Base-by-base conservation (phyloP, 2,113 vertebrate species). In the Hemibagrus wyckioides region DNA sequence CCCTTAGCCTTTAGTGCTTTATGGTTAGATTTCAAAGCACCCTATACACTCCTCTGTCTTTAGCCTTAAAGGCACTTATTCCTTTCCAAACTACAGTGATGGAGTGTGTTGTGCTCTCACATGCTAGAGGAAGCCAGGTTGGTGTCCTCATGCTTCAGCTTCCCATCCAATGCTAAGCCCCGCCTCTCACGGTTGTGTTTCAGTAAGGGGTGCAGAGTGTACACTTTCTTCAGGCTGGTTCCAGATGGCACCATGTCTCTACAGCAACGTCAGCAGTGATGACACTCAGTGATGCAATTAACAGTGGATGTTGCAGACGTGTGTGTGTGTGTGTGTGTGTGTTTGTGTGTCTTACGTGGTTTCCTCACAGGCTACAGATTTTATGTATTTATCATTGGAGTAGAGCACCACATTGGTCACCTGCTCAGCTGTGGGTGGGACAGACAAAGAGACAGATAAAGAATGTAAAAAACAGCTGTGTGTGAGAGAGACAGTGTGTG, bases 121-220 rank as follows among this genome's bases (percentile, higher is more conserved):
- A 90, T 89, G 89, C 87, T 89, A 33, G 89, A 97, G 36, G 98
- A 99, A 80, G 98, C 98, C 80, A 99, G 93, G 91, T 98, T 98
- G 4, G 97, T 99, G 90, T 99, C 98, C 84, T 98, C 97, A 0
- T 99, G 96, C 88, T 97, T 99, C 41, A 98, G 94, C 63, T 94
- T 97, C 84, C 98, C 98, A 11, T 99, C 98, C 91, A 99, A 92
- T 1, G 97, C 98, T 4, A 99, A 92, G 88, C 98, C 98, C 80
- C 94, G 89, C 5, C 94, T 94, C 19, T 97, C 95, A 2, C 93
- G 95, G 92, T 97, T 98, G 89, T 96, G 94, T 3, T 94, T 92
- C 90, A 99, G 92, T 87, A 97, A 89, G 19, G 98, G 98, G 56
- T 95, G 9, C 85, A 99, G 93, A 0, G 89, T 95, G 89, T 97